phyloP scores from a whole-genome alignment of 2,888 invertebrate species.

The Amphipyra berbera region DNA sequence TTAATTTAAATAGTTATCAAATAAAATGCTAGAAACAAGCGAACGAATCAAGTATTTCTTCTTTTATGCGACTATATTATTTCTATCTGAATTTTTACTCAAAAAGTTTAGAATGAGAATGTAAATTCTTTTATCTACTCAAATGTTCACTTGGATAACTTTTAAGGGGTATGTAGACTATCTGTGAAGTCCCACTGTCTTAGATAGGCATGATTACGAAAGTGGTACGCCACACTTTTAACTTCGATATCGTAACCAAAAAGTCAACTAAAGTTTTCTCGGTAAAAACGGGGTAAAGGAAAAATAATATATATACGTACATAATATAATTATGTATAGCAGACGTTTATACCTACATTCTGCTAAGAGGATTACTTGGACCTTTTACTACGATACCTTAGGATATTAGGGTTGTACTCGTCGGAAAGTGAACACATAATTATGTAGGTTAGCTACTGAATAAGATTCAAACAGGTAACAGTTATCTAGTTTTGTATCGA shows the following conservation, averaged over 20 bases:
- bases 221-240: neutral
- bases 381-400: conserved; percentile 18
- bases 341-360: conserved; percentile 13
- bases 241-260: neutral
- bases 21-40: no score
- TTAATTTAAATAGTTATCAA: no score
- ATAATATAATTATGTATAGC: conserved; percentile 7
- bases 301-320: neutral
- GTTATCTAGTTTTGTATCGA: no score
- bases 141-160: conserved; percentile 25
- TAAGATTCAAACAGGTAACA: no score
- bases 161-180: conserved; percentile 11
- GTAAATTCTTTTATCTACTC: conserved; percentile 31
- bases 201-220: conserved; percentile 1
- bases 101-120: conserved; percentile 13
- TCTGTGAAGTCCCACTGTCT: conserved; percentile 10
- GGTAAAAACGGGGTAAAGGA: conserved; percentile 1
- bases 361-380: conserved; percentile 40
- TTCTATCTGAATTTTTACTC: no score
- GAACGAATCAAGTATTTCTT: no score
- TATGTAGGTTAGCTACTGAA: conserved; percentile 15
- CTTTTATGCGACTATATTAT: no score
- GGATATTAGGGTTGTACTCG: conserved; percentile 1
- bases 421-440: neutral
- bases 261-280: neutral